Evolutionary conservation across 92 coral and sea anemone species (phyloP), one percentile per base, ranked within the genome.

Genomic region (Zoanthus gigantus): DNA sequence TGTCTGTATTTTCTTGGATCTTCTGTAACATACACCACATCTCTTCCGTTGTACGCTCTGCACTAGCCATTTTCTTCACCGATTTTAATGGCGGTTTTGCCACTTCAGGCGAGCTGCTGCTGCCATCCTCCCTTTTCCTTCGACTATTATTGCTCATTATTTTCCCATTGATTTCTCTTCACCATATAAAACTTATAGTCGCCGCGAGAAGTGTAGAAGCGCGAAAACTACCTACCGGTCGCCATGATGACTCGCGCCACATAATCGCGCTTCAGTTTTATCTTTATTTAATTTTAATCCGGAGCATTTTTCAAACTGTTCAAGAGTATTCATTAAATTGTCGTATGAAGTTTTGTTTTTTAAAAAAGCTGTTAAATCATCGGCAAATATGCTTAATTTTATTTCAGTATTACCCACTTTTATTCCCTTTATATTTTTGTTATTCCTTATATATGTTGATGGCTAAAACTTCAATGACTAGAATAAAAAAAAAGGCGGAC

Each of bases 21-120:
- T 69, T 29, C 15, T 69, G 74, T 30, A 69, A 13, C 74, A 69
- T 30, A 9, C 44, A 29, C 44, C 74, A 69, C 74, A 69, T 69
- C 12, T 69, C 45, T 31, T 28, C 74, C 30, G 46, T 29, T 9
- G 74, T 69, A 23, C 45, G 74, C 42, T 69, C 44, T 5, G 4
- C 15, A 2, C 23, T 69, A 11, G 32, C 74, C 74, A 30, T 69
- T 69, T 69, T 69, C 74, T 69, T 69, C 15, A 30, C 74, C 11
- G 74, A 69, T 69, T 69, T 69, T 69, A 30, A 69, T 69, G 74
- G 74, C 44, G 74, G 74, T 69, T 69, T 69, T 23, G 45, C 15
- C 15, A 9, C 30, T 69, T 28, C 74, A 23, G 74, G 74, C 11
- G 74, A 69, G 74, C 74, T 69, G 16, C 74, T 23, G 3, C 74